Conservation (phyloP, 2,113 vertebrate genomes). For the Pseudorectes ferrugineus region DNA sequence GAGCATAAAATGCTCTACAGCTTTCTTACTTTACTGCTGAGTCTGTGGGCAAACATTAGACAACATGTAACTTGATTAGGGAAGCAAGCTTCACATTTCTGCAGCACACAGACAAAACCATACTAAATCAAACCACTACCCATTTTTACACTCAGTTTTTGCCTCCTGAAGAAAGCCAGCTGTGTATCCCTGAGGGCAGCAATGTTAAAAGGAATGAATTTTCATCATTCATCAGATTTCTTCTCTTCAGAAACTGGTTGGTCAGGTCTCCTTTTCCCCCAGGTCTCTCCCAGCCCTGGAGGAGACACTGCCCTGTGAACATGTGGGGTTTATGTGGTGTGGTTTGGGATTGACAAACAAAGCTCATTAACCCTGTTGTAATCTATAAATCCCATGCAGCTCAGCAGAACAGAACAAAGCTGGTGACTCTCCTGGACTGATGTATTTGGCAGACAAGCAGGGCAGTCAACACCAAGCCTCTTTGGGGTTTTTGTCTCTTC, state of each 20-base stretch:
- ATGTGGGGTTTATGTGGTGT: background rate
- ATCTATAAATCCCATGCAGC: background rate
- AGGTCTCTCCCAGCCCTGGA: background rate
- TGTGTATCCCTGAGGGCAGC: background rate
- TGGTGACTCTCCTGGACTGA: background rate
- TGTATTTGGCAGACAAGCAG: background rate
- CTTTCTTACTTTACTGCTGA: background rate
- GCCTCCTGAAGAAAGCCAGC: background rate
- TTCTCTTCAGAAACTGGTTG: background rate
- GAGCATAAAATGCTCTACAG: background rate
- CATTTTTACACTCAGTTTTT: background rate
- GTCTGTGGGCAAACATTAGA: background rate
- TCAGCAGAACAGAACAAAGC: background rate
- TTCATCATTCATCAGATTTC: background rate
- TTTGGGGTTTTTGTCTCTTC: background rate
- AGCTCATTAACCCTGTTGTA: background rate
- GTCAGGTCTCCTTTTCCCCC: background rate
- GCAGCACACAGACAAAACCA: background rate
- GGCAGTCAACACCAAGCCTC: background rate
- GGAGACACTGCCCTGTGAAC: background rate
- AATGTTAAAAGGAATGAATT: background rate
- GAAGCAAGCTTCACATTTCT: background rate
- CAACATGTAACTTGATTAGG: background rate
- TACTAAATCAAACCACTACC: background rate
- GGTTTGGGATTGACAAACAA: background rate